Base-by-base conservation (phyloP, 2,113 vertebrate species). In the Rhipidura dahli region DNA sequence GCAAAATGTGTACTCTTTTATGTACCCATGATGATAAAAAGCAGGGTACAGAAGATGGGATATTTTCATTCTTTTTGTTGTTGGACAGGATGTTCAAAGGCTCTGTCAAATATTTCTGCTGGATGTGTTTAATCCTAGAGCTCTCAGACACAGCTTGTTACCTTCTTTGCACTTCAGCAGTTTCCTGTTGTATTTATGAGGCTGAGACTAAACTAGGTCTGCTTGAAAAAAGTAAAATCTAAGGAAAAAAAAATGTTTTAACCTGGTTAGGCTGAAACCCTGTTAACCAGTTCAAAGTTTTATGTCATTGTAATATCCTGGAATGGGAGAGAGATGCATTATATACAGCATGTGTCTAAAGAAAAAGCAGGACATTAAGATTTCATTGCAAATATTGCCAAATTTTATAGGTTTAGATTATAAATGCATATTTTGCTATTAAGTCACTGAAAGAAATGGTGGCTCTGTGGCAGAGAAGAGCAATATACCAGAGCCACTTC, bases 121-220 rank as follows among this genome's bases (percentile, higher is more conserved):
- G 92, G 33, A 77, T 94, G 80, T 86, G 81, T 96, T 97, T 98
- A 98, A 97, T 98, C 93, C 94, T 77, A 35, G 91, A 81, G 92
- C 94, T 98, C 97, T 95, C 84, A 91, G 87, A 96, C 73, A 94
- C 90, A 97, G 95, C 95, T 97, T 96, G 95, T 97, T 97, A 97
- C 94, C 76, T 94, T 77, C 93, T 93, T 91, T 94, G 93, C 45
- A 86, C 92, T 96, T 94, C 94, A 87, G 21, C 94, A 89, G 56
- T 90, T 96, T 93, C 73, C 72, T 72, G 90, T 96, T 69, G 70
- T 86, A 95, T 97, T 96, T 96, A 94, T 94, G 95, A 97, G 78
- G 54, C 45, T 80, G 60, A 91, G 23, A 95, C 95, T 96, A 94
- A 98, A 97, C 89, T 83, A 90, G 95, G 78, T 95, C 93, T 95